Base-by-base conservation (phyloP, 1,140 invertebrate species). In the Drosophila arawakana region DNA sequence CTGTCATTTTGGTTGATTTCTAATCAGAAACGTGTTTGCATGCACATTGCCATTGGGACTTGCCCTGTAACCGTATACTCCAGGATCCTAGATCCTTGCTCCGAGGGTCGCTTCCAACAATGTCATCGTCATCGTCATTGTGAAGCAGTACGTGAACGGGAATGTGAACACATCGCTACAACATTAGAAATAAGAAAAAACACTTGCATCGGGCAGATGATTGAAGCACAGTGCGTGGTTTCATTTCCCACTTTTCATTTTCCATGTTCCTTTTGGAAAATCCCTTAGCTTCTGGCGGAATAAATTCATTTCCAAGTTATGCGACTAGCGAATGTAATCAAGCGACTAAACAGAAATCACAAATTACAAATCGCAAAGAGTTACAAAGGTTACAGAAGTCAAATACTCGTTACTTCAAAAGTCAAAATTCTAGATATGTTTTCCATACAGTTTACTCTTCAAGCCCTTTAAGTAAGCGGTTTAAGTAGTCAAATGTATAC, bases 11-110 rank as follows among this genome's bases (percentile, higher is more conserved):
- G 58, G 72, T 9, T 74, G 72, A 74, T 63, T 74, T 74, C 50
- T 74, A 74, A 74, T 70, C 66, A 70, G 58, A 74, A 74, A 74
- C 72, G 72, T 74, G 71, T 61, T 61, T 49, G 55, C 66, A 73
- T 73, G 71, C 63, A 69, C 71, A 69, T 30, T 34, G 66, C 58
- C 66, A 74, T 13, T 73, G 41, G 55, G 65, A 55, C 47, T 54
- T 47, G 37, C 39, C 39, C 39, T n/a, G n/a, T 21, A 34, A 57
- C 21, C 30, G 30, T 55, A 60, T 25, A 34, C 43, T 41, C 39
- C 21, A 41, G 68, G 34, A 60, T 47, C 18, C 39, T 13, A 49
- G 68, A 18, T 52, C 57, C 18, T 34, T 25, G n/a, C 39, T 54
- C 10, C 15, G 7, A 43, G 37, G 25, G 25, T 55, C 10, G 30